Percentiles rank a stretch among this genome's conserved stretches.
Conservation (phyloP, 2,888 invertebrate genomes). For the Therioaphis trifolii region DNA sequence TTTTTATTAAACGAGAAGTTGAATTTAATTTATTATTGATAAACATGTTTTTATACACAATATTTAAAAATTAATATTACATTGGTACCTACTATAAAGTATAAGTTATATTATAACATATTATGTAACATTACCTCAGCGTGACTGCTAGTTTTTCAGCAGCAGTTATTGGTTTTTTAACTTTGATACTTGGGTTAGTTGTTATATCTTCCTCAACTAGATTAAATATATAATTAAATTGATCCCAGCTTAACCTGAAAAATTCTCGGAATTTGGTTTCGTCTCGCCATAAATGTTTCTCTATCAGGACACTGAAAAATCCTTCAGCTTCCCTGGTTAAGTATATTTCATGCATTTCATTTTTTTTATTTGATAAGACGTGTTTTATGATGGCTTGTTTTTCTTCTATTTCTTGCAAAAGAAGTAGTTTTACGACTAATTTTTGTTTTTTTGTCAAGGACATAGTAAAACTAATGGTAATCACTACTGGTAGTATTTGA, state of each 20-base stretch:
- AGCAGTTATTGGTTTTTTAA: constrained; percentile 20
- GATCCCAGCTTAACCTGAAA: constrained; percentile 9
- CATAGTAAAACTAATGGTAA: background rate
- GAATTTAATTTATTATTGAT: background rate
- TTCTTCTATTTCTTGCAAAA: constrained; percentile 29
- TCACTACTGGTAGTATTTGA: too few relatives aligned
- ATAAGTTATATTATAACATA: background rate
- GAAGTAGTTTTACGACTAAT: background rate
- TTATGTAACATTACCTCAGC: background rate
- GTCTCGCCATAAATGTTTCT: constrained; percentile 37
- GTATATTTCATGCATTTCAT: constrained; percentile 12
- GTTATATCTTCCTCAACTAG: background rate
- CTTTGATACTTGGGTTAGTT: background rate
- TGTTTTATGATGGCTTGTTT: background rate
- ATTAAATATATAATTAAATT: constrained; percentile 10
- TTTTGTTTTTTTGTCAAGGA: constrained; percentile 27
- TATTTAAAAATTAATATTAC: constrained; percentile 18
- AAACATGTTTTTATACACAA: constrained; percentile 8
- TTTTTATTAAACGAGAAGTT: constrained; percentile 8
- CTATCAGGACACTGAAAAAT: constrained; percentile 5
- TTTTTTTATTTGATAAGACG: background rate
- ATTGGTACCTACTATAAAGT: background rate
- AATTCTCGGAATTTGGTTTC: constrained; percentile 42
- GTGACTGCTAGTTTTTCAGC: constrained; percentile 26
- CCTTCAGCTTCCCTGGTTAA: background rate